phyloP scores from a whole-genome alignment of 2,113 vertebrate species.

The Rhinichthys klamathensis region DNA sequence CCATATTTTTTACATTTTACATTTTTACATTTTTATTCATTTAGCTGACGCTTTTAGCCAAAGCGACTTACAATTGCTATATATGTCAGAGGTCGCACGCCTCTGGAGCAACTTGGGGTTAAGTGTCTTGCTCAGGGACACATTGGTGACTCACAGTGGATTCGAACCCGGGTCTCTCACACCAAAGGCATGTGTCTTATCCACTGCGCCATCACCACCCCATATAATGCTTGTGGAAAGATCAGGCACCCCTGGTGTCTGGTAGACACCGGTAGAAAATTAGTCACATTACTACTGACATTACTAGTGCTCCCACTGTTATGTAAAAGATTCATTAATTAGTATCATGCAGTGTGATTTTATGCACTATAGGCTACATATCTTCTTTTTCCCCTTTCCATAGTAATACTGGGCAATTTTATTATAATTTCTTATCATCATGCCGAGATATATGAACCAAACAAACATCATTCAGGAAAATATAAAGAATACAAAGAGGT shows the following conservation, averaged over 20 bases:
- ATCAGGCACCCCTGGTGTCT: conserved; percentile 34
- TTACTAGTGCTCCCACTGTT: neutral
- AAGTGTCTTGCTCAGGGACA: no score
- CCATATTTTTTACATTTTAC: no score
- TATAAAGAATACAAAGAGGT: neutral
- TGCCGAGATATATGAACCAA: neutral
- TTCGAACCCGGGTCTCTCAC: no score
- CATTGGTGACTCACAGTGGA: no score
- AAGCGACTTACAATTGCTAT: no score
- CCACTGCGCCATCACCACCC: no score
- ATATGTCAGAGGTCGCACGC: no score
- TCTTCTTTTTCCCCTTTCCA: no score
- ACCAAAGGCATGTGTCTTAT: no score
- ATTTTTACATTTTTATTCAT: no score
- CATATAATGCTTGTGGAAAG: conserved; percentile 44
- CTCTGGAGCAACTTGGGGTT: no score
- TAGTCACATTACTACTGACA: conserved; percentile 59
- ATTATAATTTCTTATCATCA: neutral
- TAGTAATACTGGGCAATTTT: neutral
- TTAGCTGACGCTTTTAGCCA: no score
- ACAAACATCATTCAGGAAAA: neutral
- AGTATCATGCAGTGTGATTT: neutral
- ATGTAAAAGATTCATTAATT: neutral
- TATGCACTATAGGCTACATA: neutral
- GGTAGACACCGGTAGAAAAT: conserved; percentile 26